Percentiles rank a stretch among this genome's conserved stretches.
phyloP scores from a whole-genome alignment of 30 jellyfish, hydroid and myxozoan species.

The Mastigias papua region DNA sequence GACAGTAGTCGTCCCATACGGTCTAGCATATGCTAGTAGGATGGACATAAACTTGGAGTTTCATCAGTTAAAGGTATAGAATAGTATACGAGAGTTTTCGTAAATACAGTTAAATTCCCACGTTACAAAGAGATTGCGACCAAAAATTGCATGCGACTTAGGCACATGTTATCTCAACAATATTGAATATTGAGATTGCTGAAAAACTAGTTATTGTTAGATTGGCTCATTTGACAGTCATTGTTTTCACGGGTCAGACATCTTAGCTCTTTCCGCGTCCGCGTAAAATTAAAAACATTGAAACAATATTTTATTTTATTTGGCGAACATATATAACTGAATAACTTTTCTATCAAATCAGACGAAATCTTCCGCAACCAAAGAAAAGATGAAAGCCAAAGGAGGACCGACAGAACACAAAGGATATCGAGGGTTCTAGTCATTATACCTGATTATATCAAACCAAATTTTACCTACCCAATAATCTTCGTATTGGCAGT shows the following conservation, averaged over 20 bases:
- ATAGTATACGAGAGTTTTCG: conserved; percentile 19
- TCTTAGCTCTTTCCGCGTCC: conserved; percentile 20
- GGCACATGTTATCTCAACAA: conserved; percentile 24
- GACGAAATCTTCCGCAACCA: conserved; percentile 10
- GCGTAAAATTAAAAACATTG: conserved; percentile 21
- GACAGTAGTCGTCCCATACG: too few species aligned
- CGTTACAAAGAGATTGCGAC: conserved; percentile 32
- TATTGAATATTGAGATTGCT: neutral
- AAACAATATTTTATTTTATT: neutral
- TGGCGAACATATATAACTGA: neutral
- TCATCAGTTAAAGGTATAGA: neutral
- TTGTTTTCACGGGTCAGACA: conserved; percentile 19
- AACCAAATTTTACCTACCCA: too few species aligned
- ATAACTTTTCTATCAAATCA: neutral
- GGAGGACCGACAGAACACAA: neutral
- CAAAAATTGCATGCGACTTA: neutral
- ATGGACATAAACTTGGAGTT: neutral
- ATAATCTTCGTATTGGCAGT: too few species aligned
- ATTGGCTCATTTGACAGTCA: neutral
- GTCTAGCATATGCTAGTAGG: too few species aligned
- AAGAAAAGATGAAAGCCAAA: neutral
- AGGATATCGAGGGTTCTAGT: too few species aligned
- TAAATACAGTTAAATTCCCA: conserved; percentile 34
- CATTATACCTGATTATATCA: too few species aligned
- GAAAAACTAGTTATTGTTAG: neutral